phyloP scores from a whole-genome alignment of 2,888 invertebrate species.

The Coleophora flavipennella region DNA sequence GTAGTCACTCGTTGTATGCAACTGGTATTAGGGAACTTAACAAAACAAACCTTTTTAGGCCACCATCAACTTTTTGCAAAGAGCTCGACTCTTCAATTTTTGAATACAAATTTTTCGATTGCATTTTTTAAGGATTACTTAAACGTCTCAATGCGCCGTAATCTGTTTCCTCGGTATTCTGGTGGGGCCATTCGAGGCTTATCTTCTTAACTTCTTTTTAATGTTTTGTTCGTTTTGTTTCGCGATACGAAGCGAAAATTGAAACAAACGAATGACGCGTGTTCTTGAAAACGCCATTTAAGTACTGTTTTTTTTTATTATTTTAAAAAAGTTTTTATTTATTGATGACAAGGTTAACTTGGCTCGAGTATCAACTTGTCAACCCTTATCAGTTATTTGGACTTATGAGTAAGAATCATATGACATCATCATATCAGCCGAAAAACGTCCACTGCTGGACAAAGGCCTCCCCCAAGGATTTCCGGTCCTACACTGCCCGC shows the following conservation, averaged over 20 bases:
- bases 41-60: slow-evolving; percentile 45
- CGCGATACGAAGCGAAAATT: slow-evolving; percentile 41
- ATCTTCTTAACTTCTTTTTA: slow-evolving; percentile 44
- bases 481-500: too few relatives aligned
- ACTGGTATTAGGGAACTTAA: slow-evolving; percentile 50
- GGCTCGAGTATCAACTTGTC: slow-evolving; percentile 45
- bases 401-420: slow-evolving; percentile 35
- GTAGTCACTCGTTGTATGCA: slow-evolving; percentile 67
- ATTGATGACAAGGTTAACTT: slow-evolving; percentile 38
- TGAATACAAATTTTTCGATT: slow-evolving; percentile 39
- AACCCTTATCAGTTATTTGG: slow-evolving; percentile 43
- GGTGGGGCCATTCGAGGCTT: slow-evolving; percentile 40
- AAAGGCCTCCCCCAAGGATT: too few relatives aligned
- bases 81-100: slow-evolving; percentile 31
- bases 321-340: slow-evolving; percentile 31
- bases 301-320: slow-evolving; percentile 30
- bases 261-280: slow-evolving; percentile 54
- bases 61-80: slow-evolving; percentile 29
- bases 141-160: slow-evolving; percentile 41
- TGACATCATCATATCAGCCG: too few relatives aligned
- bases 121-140: slow-evolving; percentile 49
- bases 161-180: slow-evolving; percentile 46
- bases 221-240: slow-evolving; percentile 48
- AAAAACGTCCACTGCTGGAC: too few relatives aligned
- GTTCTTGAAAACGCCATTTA: slow-evolving; percentile 42